phyloP scores from a whole-genome alignment of 2,888 invertebrate genomes.

The Clostera curtula region DNA sequence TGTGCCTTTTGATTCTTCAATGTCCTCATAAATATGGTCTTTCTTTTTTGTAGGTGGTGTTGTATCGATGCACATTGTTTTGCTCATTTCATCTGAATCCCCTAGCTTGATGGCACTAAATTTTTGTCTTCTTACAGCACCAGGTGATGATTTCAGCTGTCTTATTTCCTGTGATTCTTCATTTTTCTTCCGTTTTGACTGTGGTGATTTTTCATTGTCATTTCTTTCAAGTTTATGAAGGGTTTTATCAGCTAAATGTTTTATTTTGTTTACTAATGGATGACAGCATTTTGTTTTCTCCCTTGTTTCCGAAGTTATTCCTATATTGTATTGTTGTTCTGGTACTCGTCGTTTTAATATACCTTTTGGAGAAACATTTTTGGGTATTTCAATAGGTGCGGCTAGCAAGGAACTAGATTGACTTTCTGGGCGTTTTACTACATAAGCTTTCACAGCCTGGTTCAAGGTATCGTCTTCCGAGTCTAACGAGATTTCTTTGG shows the following conservation, averaged over 20 bases:
- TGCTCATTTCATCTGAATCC: conserved; percentile 69
- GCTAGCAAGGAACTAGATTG: conserved; percentile 39
- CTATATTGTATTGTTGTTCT: conserved; percentile 52
- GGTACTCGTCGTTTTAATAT: conserved; percentile 70
- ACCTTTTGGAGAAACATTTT: conserved; percentile 66
- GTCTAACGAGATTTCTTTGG: conserved; percentile 63
- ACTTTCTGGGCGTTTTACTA: conserved; percentile 48
- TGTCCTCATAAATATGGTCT: conserved; percentile 79
- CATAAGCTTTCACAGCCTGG: conserved; percentile 28
- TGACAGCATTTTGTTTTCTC: conserved; percentile 75
- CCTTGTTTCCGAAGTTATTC: conserved; percentile 54
- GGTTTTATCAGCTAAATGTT: conserved; percentile 77
- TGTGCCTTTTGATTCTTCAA: conserved; percentile 58
- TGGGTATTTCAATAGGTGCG: conserved; percentile 48
- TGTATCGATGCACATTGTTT: conserved; percentile 57
- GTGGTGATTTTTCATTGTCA: conserved; percentile 57
- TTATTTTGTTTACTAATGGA: conserved; percentile 78
- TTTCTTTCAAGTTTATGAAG: conserved; percentile 67
- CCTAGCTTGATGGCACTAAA: conserved; percentile 67
- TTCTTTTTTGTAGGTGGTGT: conserved; percentile 67
- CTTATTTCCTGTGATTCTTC: conserved; percentile 76
- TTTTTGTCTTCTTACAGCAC: conserved; percentile 72
- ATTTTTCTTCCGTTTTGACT: conserved; percentile 62
- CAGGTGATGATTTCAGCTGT: conserved; percentile 76
- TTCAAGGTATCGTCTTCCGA: conserved; percentile 59